A percentile compares a stretch with the other conserved stretches of the same genome.
phyloP scores from a whole-genome alignment of 2,888 invertebrate species.

The Leistus spinibarbis region DNA sequence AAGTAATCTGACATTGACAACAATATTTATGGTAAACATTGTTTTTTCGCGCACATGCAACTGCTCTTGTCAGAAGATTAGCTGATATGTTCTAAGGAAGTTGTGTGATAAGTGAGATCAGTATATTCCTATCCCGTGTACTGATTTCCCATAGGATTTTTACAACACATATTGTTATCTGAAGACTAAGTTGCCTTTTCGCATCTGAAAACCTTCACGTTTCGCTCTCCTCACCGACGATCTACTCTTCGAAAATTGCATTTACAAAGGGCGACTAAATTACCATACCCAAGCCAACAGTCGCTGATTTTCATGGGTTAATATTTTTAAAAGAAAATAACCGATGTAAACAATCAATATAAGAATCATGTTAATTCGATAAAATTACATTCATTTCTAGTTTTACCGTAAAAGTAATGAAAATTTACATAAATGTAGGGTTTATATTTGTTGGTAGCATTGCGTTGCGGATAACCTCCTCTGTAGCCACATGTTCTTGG shows the following conservation, averaged over 20 bases:
- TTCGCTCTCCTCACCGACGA: neutral
- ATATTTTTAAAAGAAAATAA: no score
- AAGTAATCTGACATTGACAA: neutral
- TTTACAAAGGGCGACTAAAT: no score
- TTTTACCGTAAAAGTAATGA: no score
- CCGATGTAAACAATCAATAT: no score
- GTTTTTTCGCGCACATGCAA: neutral
- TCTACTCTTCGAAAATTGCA: neutral
- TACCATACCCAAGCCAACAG: no score
- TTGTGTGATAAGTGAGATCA: conserved; percentile 52
- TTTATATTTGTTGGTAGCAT: no score
- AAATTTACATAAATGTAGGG: no score
- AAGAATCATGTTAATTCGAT: no score
- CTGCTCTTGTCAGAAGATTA: conserved; percentile 24
- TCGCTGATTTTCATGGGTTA: no score
- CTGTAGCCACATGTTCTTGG: no score
- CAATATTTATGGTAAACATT: neutral
- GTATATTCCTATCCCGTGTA: conserved; percentile 50
- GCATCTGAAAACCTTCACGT: neutral
- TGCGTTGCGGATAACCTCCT: no score
- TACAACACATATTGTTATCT: conserved; percentile 50
- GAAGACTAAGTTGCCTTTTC: conserved; percentile 42
- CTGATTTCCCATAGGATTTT: conserved; percentile 51
- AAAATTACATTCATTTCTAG: no score
- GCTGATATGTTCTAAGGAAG: conserved; percentile 28